Conservation (phyloP, 2,888 invertebrate genomes). For the Tenthredo distinguenda region DNA sequence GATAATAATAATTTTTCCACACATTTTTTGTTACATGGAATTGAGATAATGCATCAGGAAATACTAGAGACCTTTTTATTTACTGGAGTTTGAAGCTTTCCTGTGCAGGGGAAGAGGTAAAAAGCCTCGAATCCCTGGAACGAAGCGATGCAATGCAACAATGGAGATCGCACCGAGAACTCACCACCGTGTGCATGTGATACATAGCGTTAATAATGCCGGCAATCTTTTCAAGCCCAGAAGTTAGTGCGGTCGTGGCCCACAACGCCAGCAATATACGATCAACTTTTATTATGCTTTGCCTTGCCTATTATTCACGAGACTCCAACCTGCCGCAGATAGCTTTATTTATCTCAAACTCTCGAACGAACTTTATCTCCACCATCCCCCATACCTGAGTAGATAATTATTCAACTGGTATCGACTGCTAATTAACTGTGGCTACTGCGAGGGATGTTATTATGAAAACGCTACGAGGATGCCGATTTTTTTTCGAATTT, state of each 20-base stretch:
- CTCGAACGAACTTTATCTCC: constrained; percentile 3
- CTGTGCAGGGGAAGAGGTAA: background rate
- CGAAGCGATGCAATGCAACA: constrained; percentile 19
- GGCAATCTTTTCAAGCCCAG: constrained; percentile 55
- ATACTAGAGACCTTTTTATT: constrained; percentile 12
- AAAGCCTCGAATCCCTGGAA: background rate
- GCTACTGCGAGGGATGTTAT: background rate
- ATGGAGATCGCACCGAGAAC: constrained; percentile 33
- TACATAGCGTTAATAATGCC: constrained; percentile 71
- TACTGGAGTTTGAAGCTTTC: constrained; percentile 8
- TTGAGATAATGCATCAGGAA: constrained; percentile 5
- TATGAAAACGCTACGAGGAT: background rate
- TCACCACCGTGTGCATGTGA: constrained; percentile 60
- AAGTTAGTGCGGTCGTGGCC: constrained; percentile 32
- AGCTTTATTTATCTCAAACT: constrained; percentile 33
- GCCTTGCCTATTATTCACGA: constrained; percentile 33
- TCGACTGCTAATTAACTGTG: background rate
- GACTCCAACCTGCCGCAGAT: constrained; percentile 27
- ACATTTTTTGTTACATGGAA: background rate
- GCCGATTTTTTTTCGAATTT: background rate
- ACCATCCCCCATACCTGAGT: background rate
- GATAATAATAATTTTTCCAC: background rate
- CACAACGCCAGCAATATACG: constrained; percentile 30
- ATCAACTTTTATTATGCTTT: constrained; percentile 42
- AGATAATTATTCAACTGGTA: background rate